phyloP scores from a whole-genome alignment of 2,113 vertebrate genomes.

The Geococcyx californianus region DNA sequence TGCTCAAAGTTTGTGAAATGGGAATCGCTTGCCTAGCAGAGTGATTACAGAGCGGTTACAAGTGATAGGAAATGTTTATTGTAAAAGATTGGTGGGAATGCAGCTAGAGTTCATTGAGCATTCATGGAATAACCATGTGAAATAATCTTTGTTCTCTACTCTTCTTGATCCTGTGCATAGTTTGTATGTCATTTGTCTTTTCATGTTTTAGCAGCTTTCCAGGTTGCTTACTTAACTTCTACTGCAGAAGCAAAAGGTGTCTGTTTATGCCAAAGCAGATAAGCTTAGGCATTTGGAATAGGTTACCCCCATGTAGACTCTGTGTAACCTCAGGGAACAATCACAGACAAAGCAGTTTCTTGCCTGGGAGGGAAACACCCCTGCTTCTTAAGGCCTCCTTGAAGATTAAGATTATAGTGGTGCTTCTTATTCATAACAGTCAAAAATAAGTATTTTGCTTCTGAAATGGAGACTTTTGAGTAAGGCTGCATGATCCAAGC shows the following conservation, averaged over 20 bases:
- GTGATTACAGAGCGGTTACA: neutral
- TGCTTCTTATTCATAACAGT: neutral
- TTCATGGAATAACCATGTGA: neutral
- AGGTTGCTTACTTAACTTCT: neutral
- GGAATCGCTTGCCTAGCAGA: neutral
- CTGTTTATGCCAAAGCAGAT: neutral
- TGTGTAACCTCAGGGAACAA: neutral
- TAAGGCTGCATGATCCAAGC: neutral
- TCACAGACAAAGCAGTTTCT: neutral
- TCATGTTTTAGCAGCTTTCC: neutral
- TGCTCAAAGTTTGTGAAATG: slow-evolving; percentile 5
- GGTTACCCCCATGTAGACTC: neutral
- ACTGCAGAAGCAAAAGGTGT: neutral
- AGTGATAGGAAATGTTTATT: neutral
- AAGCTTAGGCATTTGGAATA: neutral
- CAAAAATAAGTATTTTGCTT: neutral
- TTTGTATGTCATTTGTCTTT: neutral
- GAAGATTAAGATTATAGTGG: neutral
- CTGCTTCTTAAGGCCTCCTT: neutral
- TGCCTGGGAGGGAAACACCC: neutral
- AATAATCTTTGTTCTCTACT: neutral
- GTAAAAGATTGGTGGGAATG: neutral
- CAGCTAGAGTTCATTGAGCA: neutral
- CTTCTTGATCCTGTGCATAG: neutral
- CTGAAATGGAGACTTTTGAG: neutral